Evolutionary conservation across 2,113 vertebrate species (phyloP).

Genomic region (Cercopithecus mona): DNA sequence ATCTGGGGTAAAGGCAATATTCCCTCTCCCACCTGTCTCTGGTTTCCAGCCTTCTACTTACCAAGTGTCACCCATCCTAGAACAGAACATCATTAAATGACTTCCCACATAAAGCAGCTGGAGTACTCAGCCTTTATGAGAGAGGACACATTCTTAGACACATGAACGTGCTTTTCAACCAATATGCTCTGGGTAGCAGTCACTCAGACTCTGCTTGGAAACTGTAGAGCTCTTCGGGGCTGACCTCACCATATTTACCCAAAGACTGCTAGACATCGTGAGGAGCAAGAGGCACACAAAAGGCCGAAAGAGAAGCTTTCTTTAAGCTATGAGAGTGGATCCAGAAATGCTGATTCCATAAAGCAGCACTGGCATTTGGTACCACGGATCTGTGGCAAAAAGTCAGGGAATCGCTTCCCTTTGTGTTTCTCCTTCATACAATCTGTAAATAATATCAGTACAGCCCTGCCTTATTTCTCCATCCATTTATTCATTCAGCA

Average conservation of each 20-base stretch:
- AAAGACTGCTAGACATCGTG: not conserved
- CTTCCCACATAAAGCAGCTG: conserved; percentile 45
- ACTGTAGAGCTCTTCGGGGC: not conserved
- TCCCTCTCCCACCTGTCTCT: not conserved
- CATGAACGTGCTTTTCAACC: conserved; percentile 48
- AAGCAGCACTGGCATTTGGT: not conserved
- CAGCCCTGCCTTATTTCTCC: not conserved
- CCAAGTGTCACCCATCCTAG: conserved; percentile 3
- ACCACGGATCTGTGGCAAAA: not conserved
- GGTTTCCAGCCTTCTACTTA: conserved; percentile 24
- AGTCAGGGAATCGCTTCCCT: not conserved
- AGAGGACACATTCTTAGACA: conserved; percentile 17
- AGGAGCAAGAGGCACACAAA: not conserved
- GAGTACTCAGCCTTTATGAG: conserved; percentile 42
- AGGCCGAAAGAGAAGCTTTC: not conserved
- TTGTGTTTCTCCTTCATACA: not conserved
- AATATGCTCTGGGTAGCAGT: conserved; percentile 52
- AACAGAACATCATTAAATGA: conserved; percentile 68
- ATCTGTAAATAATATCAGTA: not conserved
- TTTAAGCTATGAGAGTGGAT: not conserved
- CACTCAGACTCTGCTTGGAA: not conserved
- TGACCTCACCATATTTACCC: conserved; percentile 12
- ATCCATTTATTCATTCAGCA: not conserved
- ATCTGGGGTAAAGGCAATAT: not conserved
- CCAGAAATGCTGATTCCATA: not conserved